These are phyloP conservation scores for Sericinus montela DNA, from an alignment of 2,888 invertebrate genomes.

Conservation along the genomic window DNA sequence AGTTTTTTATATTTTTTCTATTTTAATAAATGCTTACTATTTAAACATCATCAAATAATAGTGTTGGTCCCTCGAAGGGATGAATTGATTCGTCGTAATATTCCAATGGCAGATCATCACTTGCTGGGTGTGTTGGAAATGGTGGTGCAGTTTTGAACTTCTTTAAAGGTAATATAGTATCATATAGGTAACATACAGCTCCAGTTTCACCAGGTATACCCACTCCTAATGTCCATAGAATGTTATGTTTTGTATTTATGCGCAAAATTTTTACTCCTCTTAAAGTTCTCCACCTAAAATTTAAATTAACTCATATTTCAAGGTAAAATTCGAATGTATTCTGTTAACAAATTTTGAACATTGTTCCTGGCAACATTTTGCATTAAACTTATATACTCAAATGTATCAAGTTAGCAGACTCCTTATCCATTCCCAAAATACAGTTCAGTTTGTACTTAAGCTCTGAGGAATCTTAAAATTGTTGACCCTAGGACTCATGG, in stretches of 20 bases:
- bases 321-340: no score
- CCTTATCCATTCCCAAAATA: no score
- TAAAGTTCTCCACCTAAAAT: conserved; percentile 75
- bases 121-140: conserved; percentile 89
- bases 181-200: conserved; percentile 88
- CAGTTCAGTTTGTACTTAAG: no score
- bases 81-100: conserved; percentile 88
- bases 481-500: no score
- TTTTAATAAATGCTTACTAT: neutral
- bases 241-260: conserved; percentile 96
- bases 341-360: no score
- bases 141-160: conserved; percentile 81
- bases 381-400: no score
- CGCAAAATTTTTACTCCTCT: conserved; percentile 89
- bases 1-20: neutral
- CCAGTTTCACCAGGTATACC: conserved; percentile 91
- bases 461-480: no score
- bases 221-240: conserved; percentile 91
- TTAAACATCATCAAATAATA: conserved; percentile 78
- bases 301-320: no score
- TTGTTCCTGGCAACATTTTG: no score
- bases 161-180: conserved; percentile 84
- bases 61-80: conserved; percentile 84
- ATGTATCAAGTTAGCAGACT: no score
- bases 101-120: conserved; percentile 83